Evolutionary conservation across 2,888 invertebrate species (phyloP), one percentile per base, ranked within the genome.

Genomic region (Eledone cirrhosa): DNA sequence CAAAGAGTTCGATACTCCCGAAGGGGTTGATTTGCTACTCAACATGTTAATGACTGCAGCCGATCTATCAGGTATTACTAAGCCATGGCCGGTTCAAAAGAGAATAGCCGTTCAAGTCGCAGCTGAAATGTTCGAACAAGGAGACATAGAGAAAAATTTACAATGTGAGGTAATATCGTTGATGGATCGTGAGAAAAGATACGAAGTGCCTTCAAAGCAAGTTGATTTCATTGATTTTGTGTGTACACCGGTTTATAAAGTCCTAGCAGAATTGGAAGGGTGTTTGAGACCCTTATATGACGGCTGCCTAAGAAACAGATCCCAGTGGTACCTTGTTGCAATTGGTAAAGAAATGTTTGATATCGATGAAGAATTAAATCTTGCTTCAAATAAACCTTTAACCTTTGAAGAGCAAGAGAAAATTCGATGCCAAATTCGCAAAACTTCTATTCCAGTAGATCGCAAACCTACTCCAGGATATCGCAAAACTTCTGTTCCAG

Each of bases 21-120:
- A 69, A 24, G 48, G 75, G 19, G 77, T 19, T 14, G 77, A 79
- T 11, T 31, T 80, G 59, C 48, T 79, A 78, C 93, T 97, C 85
- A 97, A 97, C 13, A 97, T 97, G 96, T 96, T 97, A 96, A 97
- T 97, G 97, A 97, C 97, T 0, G 97, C 97, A 0, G 97, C 97
- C 90, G 97, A 97, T 91, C 96, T 97, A 5, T 94, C 95, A 83
- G 97, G 97, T 1, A 97, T 97, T 83, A 95, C 97, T 0, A 97
- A 97, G 88, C 97, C 97, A 0, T 97, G 97, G 97, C 96, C 97
- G 83, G 95, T 97, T 0, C 97, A 97, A 89, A 96, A 97, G 90
- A 94, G 95, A 81, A 94, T 97, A 0, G 97, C 97, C 19, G 97
- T 97, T 90, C 90, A 97, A 82, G 97, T 97, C 0, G 97, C 97